Evolutionary conservation across 1,140 invertebrate species (phyloP), one percentile per base, ranked within the genome.

Genomic region (Drosophila grimshawi): DNA sequence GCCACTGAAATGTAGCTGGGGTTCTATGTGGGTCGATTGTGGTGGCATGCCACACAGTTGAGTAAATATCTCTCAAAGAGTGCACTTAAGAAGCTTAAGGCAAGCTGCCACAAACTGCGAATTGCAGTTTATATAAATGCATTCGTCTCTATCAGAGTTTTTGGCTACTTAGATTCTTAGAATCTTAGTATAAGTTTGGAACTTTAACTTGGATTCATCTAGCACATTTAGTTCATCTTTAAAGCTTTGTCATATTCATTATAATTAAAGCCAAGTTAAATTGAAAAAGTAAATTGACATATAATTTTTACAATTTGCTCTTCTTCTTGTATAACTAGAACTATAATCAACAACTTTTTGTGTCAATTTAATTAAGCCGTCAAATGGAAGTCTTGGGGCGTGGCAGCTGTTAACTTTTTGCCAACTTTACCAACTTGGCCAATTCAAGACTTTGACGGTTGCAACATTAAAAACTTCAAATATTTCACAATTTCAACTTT

Each of bases 401-500:
- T 51, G 52, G 51, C 49, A 7, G 30, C 46, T 52, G 35, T 60
- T 51, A 60, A 46, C 57, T 48, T 48, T 46, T 48, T 10, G 39
- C 11, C 52, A 67, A 60, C 63, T 62, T 30, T 60, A 6, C 35
- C n/a, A 61, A 62, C 30, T 74, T 73, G 55, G 53, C 45, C 46
- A 59, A 64, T 75, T 70, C 35, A 52, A 35, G 55, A 29, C 41
- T 37, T 57, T 33, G 43, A 57, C 45, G 57, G 43, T 10, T 29
- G 5, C 48, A 35, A 30, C 60, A 49, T 49, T 41, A 48, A 59
- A 74, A 71, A 71, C 70, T 63, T 68, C 43, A 64, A 82, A 52
- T 61, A 45, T 48, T 48, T 59, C 56, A 69, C 67, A 76, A 45
- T 68, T 76, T 51, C 6, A 68, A 81, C 52, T 70, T 81, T 55